A percentile compares a stretch with the other conserved stretches of the same genome.
Evolutionary conservation across 2,888 invertebrate genomes (phyloP).

Genomic region (Phanerotoma sp.): DNA sequence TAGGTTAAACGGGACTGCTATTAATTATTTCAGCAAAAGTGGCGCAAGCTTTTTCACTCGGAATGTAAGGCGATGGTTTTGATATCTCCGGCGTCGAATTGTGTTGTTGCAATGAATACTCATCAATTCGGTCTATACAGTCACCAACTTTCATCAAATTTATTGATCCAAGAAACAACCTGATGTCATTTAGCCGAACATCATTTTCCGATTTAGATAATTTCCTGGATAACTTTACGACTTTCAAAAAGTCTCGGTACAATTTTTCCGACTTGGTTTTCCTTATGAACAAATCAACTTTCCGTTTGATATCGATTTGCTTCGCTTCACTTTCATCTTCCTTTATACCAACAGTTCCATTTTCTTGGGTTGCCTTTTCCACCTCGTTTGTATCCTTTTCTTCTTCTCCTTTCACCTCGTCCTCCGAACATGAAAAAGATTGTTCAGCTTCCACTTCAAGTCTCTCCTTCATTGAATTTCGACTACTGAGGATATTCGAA

Average conservation of each 20-base stretch:
- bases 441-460: conserved; percentile 14
- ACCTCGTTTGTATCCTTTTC: too few relatives aligned
- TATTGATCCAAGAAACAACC: too few relatives aligned
- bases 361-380: too few relatives aligned
- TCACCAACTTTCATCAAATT: conserved; percentile 44
- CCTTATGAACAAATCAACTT: conserved; percentile 44
- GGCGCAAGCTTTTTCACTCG: conserved; percentile 45
- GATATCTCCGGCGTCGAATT: too few relatives aligned
- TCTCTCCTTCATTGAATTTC: not conserved
- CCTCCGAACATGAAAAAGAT: not conserved
- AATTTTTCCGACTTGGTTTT: conserved; percentile 52
- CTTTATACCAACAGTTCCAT: too few relatives aligned
- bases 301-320: conserved; percentile 38
- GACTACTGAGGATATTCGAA: conserved; percentile 9
- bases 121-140: conserved; percentile 25
- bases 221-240: conserved; percentile 35
- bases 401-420: too few relatives aligned
- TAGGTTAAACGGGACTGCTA: conserved; percentile 40
- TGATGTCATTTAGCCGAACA: conserved; percentile 26
- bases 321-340: not conserved
- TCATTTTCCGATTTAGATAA: conserved; percentile 47
- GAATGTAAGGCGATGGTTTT: conserved; percentile 25
- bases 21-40: conserved; percentile 49
- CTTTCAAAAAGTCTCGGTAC: conserved; percentile 31
- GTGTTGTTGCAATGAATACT: too few relatives aligned